Percentiles rank a stretch among this genome's conserved stretches.
Conservation (phyloP, 2,888 invertebrate genomes). For the Yponomeuta plumbellus region DNA sequence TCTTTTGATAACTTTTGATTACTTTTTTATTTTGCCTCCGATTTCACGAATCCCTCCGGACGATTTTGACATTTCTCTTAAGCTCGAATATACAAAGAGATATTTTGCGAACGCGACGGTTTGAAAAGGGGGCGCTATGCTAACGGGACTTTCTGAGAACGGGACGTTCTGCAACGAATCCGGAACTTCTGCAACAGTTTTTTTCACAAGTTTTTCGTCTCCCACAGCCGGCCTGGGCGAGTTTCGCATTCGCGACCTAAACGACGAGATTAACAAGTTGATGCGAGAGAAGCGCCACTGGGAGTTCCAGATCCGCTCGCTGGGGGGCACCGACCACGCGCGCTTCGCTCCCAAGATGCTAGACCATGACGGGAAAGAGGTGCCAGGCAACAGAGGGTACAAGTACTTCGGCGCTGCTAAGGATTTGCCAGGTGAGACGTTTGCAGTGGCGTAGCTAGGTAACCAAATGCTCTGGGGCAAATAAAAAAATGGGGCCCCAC, state of each 20-base stretch:
- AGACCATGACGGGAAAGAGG: slow-evolving; percentile 96
- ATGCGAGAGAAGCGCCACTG: slow-evolving; percentile 97
- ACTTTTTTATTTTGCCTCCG: too few species aligned
- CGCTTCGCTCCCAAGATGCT: slow-evolving; percentile 95
- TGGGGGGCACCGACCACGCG: slow-evolving; percentile 96
- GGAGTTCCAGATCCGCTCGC: slow-evolving; percentile 96
- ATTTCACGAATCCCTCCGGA: too few species aligned
- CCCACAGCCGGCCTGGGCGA: slow-evolving; percentile 95
- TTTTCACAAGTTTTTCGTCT: neutral
- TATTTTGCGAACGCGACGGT: too few species aligned
- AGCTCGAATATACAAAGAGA: too few species aligned
- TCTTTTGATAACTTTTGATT: too few species aligned
- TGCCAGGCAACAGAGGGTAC: slow-evolving; percentile 98
- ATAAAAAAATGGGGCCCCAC: too few species aligned
- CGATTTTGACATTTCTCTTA: too few species aligned
- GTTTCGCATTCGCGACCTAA: slow-evolving; percentile 97
- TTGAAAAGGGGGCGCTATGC: too few species aligned
- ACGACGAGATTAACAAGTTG: slow-evolving; percentile 99
- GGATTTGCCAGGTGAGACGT: slow-evolving; percentile 87
- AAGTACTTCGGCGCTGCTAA: slow-evolving; percentile 99
- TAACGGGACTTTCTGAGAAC: too few species aligned
- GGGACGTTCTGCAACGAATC: too few species aligned
- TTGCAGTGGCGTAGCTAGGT: neutral
- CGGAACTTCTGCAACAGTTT: too few species aligned
- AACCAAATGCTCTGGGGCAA: too few species aligned